Percentiles rank a stretch among this genome's conserved stretches.
phyloP scores from a whole-genome alignment of 2,113 vertebrate species.

The Lichenostomus cassidix region DNA sequence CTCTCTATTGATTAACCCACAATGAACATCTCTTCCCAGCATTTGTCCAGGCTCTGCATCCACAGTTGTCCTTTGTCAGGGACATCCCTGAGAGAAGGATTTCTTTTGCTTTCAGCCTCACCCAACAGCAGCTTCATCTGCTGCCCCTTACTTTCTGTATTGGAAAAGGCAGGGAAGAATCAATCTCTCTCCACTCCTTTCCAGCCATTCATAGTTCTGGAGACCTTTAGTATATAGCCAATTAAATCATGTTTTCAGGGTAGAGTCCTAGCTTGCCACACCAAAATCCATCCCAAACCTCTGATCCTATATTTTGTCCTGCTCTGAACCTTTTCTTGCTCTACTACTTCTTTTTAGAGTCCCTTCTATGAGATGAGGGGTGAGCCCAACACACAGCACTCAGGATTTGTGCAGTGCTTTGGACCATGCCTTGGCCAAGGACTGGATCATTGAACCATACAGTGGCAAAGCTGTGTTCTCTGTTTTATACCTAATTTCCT shows the following conservation, averaged over 20 bases:
- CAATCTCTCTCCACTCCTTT: not conserved
- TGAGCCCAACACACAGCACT: not conserved
- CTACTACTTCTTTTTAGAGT: not conserved
- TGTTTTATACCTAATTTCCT: not conserved
- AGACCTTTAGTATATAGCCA: not conserved
- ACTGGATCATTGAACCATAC: not conserved
- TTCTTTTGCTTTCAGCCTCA: not conserved
- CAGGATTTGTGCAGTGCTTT: not conserved
- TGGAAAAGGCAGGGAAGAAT: not conserved
- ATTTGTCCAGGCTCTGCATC: not conserved
- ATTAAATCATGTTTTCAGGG: not conserved
- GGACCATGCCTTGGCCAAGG: not conserved
- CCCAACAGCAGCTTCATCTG: not conserved
- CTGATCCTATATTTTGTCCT: not conserved
- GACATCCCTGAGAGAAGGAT: not conserved
- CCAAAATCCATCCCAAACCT: not conserved
- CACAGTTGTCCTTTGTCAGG: not conserved
- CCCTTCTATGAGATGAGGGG: not conserved
- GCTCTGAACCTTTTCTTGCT: not conserved
- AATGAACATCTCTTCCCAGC: not conserved
- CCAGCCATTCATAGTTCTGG: not conserved
- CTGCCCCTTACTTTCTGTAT: not conserved
- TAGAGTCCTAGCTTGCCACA: not conserved
- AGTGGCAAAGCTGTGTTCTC: not conserved
- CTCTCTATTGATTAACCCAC: not conserved